Conservation (phyloP, 2,888 invertebrate genomes). For the Catocala sponsa region DNA sequence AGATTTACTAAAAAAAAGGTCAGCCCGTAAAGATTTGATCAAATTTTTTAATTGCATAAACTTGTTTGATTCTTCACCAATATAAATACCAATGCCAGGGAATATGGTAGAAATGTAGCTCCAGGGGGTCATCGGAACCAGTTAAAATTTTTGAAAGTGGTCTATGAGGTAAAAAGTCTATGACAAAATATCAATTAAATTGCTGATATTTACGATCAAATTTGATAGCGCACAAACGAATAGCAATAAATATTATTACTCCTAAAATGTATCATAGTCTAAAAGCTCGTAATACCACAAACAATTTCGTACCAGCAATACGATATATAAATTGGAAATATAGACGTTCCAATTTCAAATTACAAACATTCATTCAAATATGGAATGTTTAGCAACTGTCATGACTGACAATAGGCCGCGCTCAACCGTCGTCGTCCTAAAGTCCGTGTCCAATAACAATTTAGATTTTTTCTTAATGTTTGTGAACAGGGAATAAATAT, state of each 20-base stretch:
- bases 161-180: no score
- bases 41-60: no score
- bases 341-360: slow-evolving; percentile 74
- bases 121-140: no score
- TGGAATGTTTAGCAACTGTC: slow-evolving; percentile 78
- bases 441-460: slow-evolving; percentile 74
- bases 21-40: no score
- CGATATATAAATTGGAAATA: slow-evolving; percentile 56
- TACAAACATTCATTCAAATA: slow-evolving; percentile 62
- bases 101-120: no score
- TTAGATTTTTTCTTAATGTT: slow-evolving; percentile 58
- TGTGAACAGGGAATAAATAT: slow-evolving; percentile 60
- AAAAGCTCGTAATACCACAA: neutral
- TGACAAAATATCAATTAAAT: no score
- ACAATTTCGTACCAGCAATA: slow-evolving; percentile 33
- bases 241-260: neutral
- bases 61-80: no score
- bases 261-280: slow-evolving; percentile 4
- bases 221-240: no score
- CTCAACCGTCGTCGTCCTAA: slow-evolving; percentile 64
- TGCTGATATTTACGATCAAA: no score
- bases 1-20: no score
- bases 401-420: slow-evolving; percentile 65
- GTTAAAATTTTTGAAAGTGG: no score
- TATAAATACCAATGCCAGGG: no score